Base-by-base conservation (phyloP, 1,140 invertebrate species). In the Zaprionus camerounensis region DNA sequence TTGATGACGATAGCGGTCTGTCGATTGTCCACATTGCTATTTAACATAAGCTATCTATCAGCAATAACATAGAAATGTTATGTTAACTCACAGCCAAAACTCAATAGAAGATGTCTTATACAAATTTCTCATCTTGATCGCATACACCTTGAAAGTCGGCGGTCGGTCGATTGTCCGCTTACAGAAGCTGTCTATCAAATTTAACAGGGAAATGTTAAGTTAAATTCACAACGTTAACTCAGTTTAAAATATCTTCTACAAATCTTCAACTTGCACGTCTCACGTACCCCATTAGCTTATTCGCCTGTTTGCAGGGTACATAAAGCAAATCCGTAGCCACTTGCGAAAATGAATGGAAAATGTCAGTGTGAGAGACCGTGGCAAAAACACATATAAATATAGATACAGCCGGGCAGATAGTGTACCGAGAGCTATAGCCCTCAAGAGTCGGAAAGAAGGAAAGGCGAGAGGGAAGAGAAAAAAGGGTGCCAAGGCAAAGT, bases 311-410 rank as follows among this genome's bases (percentile, higher is more conserved):
- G 17, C 24, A 64, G 59, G 53, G 72, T 75, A 64, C 78, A 78
- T 81, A 83, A 80, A 87, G 83, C 71, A 82, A 83, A 81, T 78
- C 78, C 73, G 70, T 26, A 83, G 83, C 84, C 83, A 87, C 83
- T 88, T 87, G 83, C 70, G 78, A 88, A 87, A 87, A 88, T 90
- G 85, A 88, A 88, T 85, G 81, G 85, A 85, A 80, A 88, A 80
- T 79, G 78, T 81, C 59, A 59, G 77, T 74, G 80, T 64, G 67
- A 67, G 55, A 80, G 68, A 70, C 70, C 66, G 81, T 56, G 61
- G 69, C 61, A 62, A 62, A 55, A 36, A 62, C 28, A 65, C 69
- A 72, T 70, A 72, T 72, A 76, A 72, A 71, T 66, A 72, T 76
- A 72, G 69, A 71, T 72, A 64, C 28, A 53, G 36, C 67, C 41